Evolutionary conservation across 1,140 invertebrate genomes (phyloP).

Genomic region (Drosophila novamexicana): DNA sequence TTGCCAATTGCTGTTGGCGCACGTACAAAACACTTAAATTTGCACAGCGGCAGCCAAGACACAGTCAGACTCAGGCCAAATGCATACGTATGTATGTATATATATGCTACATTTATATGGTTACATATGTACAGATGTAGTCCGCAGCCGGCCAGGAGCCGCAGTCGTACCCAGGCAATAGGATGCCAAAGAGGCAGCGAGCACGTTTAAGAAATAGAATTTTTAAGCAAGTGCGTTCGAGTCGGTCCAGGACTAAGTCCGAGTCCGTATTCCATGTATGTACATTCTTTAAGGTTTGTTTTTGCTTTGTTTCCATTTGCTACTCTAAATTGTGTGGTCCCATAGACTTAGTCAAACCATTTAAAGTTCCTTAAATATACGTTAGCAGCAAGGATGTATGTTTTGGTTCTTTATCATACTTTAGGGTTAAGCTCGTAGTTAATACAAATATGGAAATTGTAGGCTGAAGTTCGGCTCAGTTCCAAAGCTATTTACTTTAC

Average conservation of each 20-base stretch:
- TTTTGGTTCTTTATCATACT: too few species aligned
- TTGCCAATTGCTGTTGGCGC: constrained; percentile 84
- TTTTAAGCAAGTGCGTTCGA: constrained; percentile 74
- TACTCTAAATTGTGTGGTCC: not conserved
- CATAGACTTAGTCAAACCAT: not conserved
- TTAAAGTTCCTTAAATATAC: not conserved
- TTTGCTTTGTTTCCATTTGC: constrained; percentile 14
- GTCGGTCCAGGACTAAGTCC: constrained; percentile 28
- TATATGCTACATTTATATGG: constrained; percentile 5
- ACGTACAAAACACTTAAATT: constrained; percentile 84
- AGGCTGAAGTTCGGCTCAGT: too few species aligned
- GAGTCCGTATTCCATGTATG: constrained; percentile 29
- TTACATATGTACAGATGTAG: constrained; percentile 23
- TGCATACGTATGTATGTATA: constrained; percentile 5
- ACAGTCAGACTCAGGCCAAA: constrained; percentile 33
- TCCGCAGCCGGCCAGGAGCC: constrained; percentile 37
- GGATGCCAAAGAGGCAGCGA: constrained; percentile 51
- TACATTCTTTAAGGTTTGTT: not conserved
- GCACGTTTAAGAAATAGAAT: constrained; percentile 82
- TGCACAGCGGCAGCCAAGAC: constrained; percentile 71
- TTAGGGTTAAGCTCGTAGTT: too few species aligned
- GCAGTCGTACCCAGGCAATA: constrained; percentile 50
- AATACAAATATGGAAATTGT: too few species aligned
- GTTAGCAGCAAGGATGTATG: not conserved
- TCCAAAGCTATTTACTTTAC: too few species aligned